Evolutionary conservation across 30 jellyfish, hydroid and myxozoan species (phyloP), one percentile per base, ranked within the genome.

Genomic region (Hydractinia symbiolongicarpus): DNA sequence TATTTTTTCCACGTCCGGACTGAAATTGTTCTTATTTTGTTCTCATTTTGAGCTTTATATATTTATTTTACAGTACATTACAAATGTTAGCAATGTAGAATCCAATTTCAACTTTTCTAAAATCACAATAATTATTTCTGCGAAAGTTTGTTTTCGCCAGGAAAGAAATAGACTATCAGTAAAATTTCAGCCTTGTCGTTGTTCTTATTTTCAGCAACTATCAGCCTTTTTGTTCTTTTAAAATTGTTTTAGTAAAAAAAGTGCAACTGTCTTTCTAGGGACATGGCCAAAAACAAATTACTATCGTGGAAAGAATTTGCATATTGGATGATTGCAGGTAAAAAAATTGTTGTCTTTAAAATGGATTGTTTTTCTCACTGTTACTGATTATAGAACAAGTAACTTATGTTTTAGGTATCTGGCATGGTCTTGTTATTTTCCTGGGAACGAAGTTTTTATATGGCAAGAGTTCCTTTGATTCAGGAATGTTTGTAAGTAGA

Each of bases 351-450:
- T 4, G 56, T 17, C 15, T 53, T 30, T 55, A 76, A 53, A 16
- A 17, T 21, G 55, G 4, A 3, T 58, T 11, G 19, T 58, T 58
- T 16, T 58, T 11, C 69, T 58, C 69, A 3, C 17, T 16, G 19
- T 58, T 58, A 58, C 69, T 58, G 69, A 1, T 58, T 58, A 58
- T 58, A 16, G n/a, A 58, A 58, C 19, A 13, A 58, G 69, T 58
- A 58, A 58, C 2, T 17, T 21, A 11, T 55, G 15, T 52, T 72
- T 52, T 62, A 93, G 98, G 98, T 66, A 50, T 87, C 4, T 93
- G 96, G 96, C 98, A 93, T 60, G 95, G 95, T 15, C 72, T 93
- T 14, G 96, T 88, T 10, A 88, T 93, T 50, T 93, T 79, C 72
- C 85, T 79, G 71, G 98, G 90, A 11, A 60, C 88, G 6, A 66